Evolutionary conservation across 1,140 invertebrate species (phyloP).

Genomic region (Platorchestia sp.): DNA sequence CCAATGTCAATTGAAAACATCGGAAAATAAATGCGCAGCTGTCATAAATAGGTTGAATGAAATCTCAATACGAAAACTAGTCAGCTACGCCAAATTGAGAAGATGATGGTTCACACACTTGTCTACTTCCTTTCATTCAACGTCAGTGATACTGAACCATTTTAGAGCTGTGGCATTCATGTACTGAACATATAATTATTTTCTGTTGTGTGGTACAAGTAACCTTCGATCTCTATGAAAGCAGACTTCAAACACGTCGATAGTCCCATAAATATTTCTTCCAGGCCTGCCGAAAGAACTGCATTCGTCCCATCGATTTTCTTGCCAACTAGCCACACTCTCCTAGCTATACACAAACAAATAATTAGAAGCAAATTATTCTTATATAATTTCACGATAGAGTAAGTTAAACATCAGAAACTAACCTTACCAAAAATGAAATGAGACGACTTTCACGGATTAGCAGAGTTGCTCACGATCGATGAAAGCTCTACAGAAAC

Average conservation of each 20-base stretch:
- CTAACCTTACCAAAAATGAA: background rate
- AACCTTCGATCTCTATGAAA: background rate
- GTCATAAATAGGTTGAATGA: background rate
- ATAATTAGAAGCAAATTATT: background rate
- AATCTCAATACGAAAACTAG: background rate
- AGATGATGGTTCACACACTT: background rate
- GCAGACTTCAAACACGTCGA: background rate
- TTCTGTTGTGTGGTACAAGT: background rate
- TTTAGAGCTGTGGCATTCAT: background rate
- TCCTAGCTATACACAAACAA: background rate
- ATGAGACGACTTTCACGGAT: background rate
- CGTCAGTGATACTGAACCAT: background rate
- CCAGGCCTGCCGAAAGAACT: background rate
- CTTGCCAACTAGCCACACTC: background rate
- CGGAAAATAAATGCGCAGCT: background rate
- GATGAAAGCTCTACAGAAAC: background rate
- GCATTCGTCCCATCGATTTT: conserved; percentile 6
- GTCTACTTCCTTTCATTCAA: background rate
- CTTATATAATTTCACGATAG: background rate
- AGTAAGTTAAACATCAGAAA: background rate
- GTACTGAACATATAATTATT: background rate
- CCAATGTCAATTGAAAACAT: background rate
- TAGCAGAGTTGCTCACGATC: background rate
- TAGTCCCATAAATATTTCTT: background rate
- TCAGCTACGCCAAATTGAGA: background rate